Base-by-base conservation (phyloP, 1,140 invertebrate genomes). In the Pogonognathellus flavescens region DNA sequence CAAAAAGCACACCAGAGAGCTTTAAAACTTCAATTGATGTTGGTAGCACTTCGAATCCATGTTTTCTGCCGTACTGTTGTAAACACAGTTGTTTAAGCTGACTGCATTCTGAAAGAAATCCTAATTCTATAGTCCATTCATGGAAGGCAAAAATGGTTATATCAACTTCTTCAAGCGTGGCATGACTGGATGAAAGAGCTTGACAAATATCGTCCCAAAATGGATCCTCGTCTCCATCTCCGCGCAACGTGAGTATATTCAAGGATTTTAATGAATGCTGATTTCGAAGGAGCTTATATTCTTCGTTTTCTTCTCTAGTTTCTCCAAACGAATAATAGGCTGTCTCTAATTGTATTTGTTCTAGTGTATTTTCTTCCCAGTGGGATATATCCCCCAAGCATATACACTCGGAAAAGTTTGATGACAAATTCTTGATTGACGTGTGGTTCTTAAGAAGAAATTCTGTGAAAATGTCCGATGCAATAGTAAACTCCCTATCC, bases 51-150 rank as follows among this genome's bases (percentile, higher is more conserved):
- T 76, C 70, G 53, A 57, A n/a, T 41, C 31, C 66, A 41, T 7
- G 14, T 72, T 72, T 72, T n/a, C 66, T 72, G 11, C 66, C 41
- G 66, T 72, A 72, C 16, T 72, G 66, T 16, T 72, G 31, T 11
- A 72, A 72, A 3, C 14, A 14, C 22, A 72, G 66, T n/a, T 16
- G 20, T 7, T 11, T 49, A 1, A 72, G 14, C 16, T 72, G 11
- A 25, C 41, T 41, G 8, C 66, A 72, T 0, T 22, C 41, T 25
- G 66, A 31, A 72, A 72, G 41, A 25, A 31, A 16, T n/a, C n/a
- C 66, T 0, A 72, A 31, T 16, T 72, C n/a, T 16, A 72, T 9
- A 16, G 41, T 7, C 66, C 66, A 72, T 72, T 72, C 66, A 2
- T 72, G 2, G 3, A 41, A 22, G 31, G 66, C 41, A 49, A 72